phyloP scores from a whole-genome alignment of 2,888 invertebrate genomes.

The Serripes groenlandicus region DNA sequence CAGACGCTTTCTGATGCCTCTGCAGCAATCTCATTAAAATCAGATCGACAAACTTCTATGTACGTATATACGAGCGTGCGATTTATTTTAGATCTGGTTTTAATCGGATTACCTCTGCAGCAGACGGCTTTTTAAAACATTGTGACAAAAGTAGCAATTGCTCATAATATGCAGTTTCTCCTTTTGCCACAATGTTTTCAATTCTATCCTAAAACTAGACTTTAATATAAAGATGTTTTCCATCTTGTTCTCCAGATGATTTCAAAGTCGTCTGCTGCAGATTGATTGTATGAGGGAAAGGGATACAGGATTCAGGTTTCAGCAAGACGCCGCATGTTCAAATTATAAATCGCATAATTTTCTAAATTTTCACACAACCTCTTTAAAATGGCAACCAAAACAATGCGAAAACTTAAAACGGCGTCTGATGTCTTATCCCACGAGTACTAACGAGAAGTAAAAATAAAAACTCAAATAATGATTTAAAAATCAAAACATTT shows the following conservation, averaged over 20 bases:
- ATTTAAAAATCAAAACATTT: constrained; percentile 49
- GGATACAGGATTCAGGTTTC: neutral
- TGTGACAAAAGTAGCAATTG: neutral
- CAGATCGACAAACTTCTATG: no score
- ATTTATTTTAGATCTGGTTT: no score
- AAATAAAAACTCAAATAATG: constrained; percentile 34
- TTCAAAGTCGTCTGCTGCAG: neutral
- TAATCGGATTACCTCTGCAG: no score
- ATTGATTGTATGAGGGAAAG: neutral
- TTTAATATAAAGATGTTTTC: no score
- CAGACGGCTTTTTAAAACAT: neutral
- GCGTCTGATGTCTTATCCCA: neutral
- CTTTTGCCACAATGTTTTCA: neutral
- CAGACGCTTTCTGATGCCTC: no score
- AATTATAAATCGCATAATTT: neutral
- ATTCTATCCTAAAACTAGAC: neutral
- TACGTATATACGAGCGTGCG: no score
- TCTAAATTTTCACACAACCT: constrained; percentile 1
- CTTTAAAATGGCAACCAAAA: constrained; percentile 7
- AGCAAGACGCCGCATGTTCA: constrained; percentile 7
- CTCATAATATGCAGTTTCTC: neutral
- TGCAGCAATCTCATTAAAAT: no score
- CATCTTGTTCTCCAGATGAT: neutral
- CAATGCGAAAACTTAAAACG: constrained; percentile 24
- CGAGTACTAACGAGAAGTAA: constrained; percentile 5